Evolutionary conservation across 2,113 vertebrate genomes (phyloP).

Genomic region (Herpailurus yagouaroundi): DNA sequence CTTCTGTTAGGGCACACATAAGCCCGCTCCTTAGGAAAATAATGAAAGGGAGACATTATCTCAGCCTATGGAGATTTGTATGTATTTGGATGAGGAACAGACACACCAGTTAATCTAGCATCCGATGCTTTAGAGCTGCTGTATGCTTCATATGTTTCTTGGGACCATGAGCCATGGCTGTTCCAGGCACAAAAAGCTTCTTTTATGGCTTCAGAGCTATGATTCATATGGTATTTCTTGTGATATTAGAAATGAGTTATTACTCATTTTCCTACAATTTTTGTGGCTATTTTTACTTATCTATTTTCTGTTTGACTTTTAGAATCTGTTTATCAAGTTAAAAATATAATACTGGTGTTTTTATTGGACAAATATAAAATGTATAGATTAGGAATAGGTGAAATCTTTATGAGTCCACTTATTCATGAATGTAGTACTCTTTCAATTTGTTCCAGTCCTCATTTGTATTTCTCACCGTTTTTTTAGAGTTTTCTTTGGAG

Average conservation of each 20-base stretch:
- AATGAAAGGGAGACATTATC: background rate
- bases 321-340: background rate
- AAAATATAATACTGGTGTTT: background rate
- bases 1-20: background rate
- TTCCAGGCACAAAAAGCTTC: background rate
- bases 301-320: slow-evolving; percentile 30
- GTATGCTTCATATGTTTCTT: background rate
- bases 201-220: slow-evolving; percentile 19
- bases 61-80: background rate
- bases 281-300: background rate
- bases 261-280: background rate
- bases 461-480: background rate
- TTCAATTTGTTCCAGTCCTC: background rate
- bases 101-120: background rate
- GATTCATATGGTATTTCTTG: background rate
- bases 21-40: background rate
- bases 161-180: background rate
- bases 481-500: background rate
- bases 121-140: background rate
- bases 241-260: background rate
- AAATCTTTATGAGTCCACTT: background rate
- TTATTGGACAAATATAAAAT: background rate
- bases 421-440: background rate
- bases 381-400: background rate
- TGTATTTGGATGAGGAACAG: background rate